Evolutionary conservation across 1,140 invertebrate genomes (phyloP).

Genomic region (Asobara japonica): DNA sequence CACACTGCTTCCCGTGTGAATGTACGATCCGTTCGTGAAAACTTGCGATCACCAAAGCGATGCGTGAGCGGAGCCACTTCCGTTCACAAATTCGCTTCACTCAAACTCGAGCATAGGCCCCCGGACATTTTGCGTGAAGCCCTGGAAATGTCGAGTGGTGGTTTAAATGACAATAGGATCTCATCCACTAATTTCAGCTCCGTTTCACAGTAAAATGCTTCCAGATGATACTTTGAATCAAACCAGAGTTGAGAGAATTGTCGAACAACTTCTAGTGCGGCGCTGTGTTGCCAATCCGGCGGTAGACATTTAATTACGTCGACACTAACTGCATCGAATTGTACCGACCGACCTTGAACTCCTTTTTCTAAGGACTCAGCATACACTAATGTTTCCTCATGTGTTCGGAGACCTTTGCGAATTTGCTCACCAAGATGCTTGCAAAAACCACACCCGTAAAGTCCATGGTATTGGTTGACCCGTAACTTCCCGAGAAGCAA

Average conservation of each 20-base stretch:
- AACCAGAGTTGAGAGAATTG: conserved; percentile 41
- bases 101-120: too few relatives aligned
- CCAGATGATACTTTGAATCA: conserved; percentile 27
- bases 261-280: background rate
- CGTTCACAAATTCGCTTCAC: too few relatives aligned
- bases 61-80: too few relatives aligned
- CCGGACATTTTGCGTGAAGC: background rate
- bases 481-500: background rate
- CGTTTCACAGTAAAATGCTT: conserved; percentile 26
- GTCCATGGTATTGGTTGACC: background rate
- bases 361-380: background rate
- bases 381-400: background rate
- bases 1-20: too few relatives aligned
- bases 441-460: conserved; percentile 8
- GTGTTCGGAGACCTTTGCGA: background rate
- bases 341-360: background rate
- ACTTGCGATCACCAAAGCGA: too few relatives aligned
- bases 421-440: background rate
- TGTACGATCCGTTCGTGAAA: too few relatives aligned
- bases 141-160: conserved; percentile 23
- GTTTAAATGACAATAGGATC: conserved; percentile 21
- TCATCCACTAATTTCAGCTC: conserved; percentile 12
- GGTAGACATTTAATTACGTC: background rate
- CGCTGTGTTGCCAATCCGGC: background rate
- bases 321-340: background rate